Base-by-base conservation (phyloP, 2,888 invertebrate genomes). In the Spicauda simplicius region DNA sequence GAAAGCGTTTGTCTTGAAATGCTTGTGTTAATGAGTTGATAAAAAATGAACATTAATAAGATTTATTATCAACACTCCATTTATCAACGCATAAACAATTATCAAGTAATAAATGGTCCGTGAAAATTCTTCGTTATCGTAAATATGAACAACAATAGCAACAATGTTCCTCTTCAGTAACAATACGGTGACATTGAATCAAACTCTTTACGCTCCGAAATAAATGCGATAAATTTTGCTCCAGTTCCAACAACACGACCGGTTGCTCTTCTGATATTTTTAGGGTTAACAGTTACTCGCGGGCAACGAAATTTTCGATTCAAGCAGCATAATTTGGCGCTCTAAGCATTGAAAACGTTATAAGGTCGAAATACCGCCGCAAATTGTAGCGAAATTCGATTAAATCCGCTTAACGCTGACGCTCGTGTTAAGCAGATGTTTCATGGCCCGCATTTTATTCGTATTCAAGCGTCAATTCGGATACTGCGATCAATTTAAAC, bases 81-180 rank as follows among this genome's bases (percentile, higher is more conserved):
- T 57, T 58, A 65, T 48, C 64, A 69, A 64, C 66, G 76, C 73
- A 74, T 79, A 82, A 80, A 77, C 80, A 80, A 75, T 79, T 73
- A 77, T 75, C 76, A 73, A 73, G 80, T 78, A 81, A 75, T 85
- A 81, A 88, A 89, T 89, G 83, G 82, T 70, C 77, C 85, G 83
- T 88, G 81, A 84, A 86, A 87, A 88, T 85, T 78, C 75, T 77
- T 76, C 81, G 80, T 87, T 81, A 86, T 86, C 86, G 85, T 90
- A 87, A 88, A 90, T 88, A 88, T 72, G 64, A 76, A 37, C 37
- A 37, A 37, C 77, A 82, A 78, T 77, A 75, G 68, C 76, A 80
- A 83, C 84, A 85, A 80, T 75, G 72, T 76, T 69, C 70, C 78
- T 79, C 79, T 84, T 76, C 74, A 78, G 57, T 53, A 54, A 72